Percentiles rank a stretch among this genome's conserved stretches.
phyloP scores from a whole-genome alignment of 2,888 invertebrate genomes.

The Parnassius orleans region DNA sequence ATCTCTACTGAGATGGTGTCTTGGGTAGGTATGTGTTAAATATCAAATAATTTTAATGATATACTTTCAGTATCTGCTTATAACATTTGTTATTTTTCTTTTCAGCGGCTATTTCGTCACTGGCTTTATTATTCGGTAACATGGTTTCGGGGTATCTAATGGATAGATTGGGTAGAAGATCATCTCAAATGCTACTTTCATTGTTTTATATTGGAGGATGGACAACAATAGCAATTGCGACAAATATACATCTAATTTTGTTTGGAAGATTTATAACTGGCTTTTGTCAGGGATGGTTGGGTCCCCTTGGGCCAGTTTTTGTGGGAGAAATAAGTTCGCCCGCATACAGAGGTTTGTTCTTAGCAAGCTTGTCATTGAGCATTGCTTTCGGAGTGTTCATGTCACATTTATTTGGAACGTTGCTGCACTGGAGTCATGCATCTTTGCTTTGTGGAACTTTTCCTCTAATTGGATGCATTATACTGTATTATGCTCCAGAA shows the following conservation, averaged over 20 bases:
- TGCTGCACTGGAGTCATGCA: constrained; percentile 81
- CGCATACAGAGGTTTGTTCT: constrained; percentile 82
- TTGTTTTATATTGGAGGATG: constrained; percentile 81
- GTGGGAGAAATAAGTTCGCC: constrained; percentile 82
- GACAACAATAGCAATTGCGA: constrained; percentile 79
- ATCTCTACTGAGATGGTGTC: constrained; percentile 76
- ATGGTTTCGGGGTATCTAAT: constrained; percentile 81
- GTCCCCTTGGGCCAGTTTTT: constrained; percentile 80
- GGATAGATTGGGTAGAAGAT: constrained; percentile 82
- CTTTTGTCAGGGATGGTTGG: constrained; percentile 80
- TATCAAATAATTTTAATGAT: neutral
- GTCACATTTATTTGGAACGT: constrained; percentile 84
- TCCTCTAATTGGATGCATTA: constrained; percentile 74
- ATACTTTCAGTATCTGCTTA: constrained; percentile 3
- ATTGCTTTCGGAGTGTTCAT: constrained; percentile 84
- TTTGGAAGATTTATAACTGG: constrained; percentile 81
- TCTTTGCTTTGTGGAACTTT: constrained; percentile 79
- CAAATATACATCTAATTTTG: constrained; percentile 67
- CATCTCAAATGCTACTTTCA: constrained; percentile 74
- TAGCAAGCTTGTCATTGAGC: constrained; percentile 82
- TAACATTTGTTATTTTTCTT: constrained; percentile 34
- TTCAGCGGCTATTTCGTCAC: constrained; percentile 82
- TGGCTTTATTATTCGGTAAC: constrained; percentile 83
- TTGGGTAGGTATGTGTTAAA: constrained; percentile 80
- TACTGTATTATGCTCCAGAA: constrained; percentile 83